These are phyloP conservation scores for Apamea sordens DNA, from an alignment of 2,888 invertebrate species.

Conservation along the genomic window DNA sequence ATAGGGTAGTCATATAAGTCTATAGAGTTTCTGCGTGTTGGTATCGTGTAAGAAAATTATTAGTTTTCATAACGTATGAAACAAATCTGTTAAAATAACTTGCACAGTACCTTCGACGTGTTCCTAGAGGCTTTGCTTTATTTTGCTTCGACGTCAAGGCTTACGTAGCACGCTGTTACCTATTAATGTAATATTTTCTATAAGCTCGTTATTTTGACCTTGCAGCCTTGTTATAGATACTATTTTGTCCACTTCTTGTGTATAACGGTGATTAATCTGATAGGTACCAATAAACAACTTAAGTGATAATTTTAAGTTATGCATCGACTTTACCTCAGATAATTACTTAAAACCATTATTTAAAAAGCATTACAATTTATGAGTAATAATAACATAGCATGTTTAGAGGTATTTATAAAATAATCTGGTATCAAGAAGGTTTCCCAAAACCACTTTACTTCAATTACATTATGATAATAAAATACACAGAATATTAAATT, in stretches of 20 bases:
- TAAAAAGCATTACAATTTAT: conserved; percentile 56
- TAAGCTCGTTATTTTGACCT: conserved; percentile 43
- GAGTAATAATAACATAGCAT: conserved; percentile 54
- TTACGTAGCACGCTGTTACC: not conserved
- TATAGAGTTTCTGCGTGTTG: not conserved
- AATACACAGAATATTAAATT: conserved; percentile 62
- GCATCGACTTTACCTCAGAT: conserved; percentile 35
- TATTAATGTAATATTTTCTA: conserved; percentile 27
- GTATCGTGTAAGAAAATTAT: not conserved
- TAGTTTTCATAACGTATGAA: not conserved
- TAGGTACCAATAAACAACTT: conserved; percentile 35
- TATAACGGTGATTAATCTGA: conserved; percentile 57
- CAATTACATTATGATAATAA: conserved; percentile 56
- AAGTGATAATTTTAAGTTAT: conserved; percentile 54
- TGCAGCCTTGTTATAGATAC: conserved; percentile 55
- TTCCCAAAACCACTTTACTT: conserved; percentile 58
- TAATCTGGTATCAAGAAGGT: conserved; percentile 39
- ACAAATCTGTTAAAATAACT: not conserved
- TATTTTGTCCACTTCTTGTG: conserved; percentile 48
- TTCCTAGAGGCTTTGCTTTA: conserved; percentile 24
- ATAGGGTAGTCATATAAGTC: not conserved
- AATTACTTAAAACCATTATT: conserved; percentile 46
- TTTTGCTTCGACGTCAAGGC: conserved; percentile 27
- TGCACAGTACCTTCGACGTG: not conserved
- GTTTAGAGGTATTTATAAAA: conserved; percentile 41